Conservation (phyloP, 2,797 vertebrate species). For the Muraenolepis orangiensis region DNA sequence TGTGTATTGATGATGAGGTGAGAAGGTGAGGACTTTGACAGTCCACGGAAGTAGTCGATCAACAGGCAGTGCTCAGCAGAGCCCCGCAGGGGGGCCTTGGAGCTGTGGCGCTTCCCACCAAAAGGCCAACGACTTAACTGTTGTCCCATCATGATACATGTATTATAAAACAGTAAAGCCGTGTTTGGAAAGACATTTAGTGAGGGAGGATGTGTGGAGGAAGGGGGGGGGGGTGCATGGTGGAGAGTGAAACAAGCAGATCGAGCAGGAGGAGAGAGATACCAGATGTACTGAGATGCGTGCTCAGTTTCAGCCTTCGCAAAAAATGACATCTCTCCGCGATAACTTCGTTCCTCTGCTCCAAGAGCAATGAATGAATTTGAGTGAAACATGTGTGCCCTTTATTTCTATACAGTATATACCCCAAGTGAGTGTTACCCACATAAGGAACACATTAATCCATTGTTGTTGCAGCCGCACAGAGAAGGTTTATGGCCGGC, state of each 20-base stretch:
- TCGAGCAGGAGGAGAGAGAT: slow-evolving; percentile 27
- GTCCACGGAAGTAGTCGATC: no score
- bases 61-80: no score
- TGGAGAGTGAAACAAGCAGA: slow-evolving; percentile 44
- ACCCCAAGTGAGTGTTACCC: slow-evolving; percentile 36
- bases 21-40: no score
- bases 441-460: slow-evolving; percentile 42
- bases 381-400: background rate
- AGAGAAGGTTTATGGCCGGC: background rate
- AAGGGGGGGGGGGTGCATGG: slow-evolving; percentile 28
- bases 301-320: slow-evolving; percentile 46
- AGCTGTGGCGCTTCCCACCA: no score
- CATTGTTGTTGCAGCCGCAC: slow-evolving; percentile 21
- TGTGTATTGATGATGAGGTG: no score
- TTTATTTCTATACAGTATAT: background rate
- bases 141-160: background rate
- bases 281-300: slow-evolving; percentile 68
- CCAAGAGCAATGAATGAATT: slow-evolving; percentile 57
- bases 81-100: no score
- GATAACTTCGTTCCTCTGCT: slow-evolving; percentile 28
- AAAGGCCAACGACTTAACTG: no score
- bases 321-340: slow-evolving; percentile 46
- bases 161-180: background rate
- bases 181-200: background rate
- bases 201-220: slow-evolving; percentile 17